Percentiles rank a stretch among this genome's conserved stretches.
phyloP scores from a whole-genome alignment of 1,140 invertebrate species.

The roundworm (Caenorhabditis elegans) region WBcel235 BX284604.4:5702501-5703000 shows the following conservation, averaged over 20 bases:
- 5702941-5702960: no score
- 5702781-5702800: constrained; percentile 4
- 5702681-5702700: not conserved
- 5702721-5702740: not conserved
- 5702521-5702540: not conserved
- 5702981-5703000: no score
- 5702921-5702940: not conserved
- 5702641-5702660: not conserved
- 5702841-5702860: not conserved
- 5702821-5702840: no score
- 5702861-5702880: not conserved
- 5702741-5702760: not conserved
- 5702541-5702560: constrained; percentile 10
- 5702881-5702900: not conserved
- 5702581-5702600: not conserved
- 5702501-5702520: not conserved
- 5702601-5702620: not conserved
- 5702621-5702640: constrained; percentile 10
- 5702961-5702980: no score
- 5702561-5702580: constrained; percentile 23
- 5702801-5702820: not conserved
- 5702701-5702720: not conserved
- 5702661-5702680: not conserved
- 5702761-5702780: constrained; percentile 31
- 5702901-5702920: not conserved